Evolutionary conservation across 2,888 invertebrate species (phyloP).

Genomic region (Drosophila picticornis): DNA sequence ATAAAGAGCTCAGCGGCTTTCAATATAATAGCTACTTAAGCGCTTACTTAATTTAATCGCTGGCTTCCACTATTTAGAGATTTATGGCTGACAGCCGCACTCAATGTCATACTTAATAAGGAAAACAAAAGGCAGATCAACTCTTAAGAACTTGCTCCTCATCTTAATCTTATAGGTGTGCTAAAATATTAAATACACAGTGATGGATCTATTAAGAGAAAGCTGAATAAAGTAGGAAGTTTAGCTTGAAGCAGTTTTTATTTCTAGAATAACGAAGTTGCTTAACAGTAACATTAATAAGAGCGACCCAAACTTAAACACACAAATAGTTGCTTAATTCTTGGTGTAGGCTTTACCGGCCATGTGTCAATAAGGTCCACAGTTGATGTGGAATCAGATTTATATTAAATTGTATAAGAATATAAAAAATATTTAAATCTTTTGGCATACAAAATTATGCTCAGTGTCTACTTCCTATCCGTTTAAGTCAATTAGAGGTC

Average conservation of each 20-base stretch:
- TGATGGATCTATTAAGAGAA: neutral
- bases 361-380: neutral
- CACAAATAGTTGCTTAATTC: neutral
- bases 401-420: neutral
- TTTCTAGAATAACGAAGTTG: neutral
- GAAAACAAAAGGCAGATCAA: constrained; percentile 5
- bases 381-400: neutral
- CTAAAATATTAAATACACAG: neutral
- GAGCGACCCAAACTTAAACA: neutral
- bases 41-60: constrained; percentile 28
- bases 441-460: neutral
- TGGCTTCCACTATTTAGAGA: constrained; percentile 30
- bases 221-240: constrained; percentile 1
- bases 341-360: neutral
- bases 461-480: no score
- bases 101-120: constrained; percentile 43
- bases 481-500: neutral
- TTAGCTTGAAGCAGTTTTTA: no score
- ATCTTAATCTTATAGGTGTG: neutral
- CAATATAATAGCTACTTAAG: constrained; percentile 30
- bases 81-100: constrained; percentile 26
- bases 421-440: neutral
- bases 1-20: constrained; percentile 55
- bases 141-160: neutral
- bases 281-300: neutral